Base-by-base conservation (phyloP, 2,888 invertebrate species). In the Graphium colonna region DNA sequence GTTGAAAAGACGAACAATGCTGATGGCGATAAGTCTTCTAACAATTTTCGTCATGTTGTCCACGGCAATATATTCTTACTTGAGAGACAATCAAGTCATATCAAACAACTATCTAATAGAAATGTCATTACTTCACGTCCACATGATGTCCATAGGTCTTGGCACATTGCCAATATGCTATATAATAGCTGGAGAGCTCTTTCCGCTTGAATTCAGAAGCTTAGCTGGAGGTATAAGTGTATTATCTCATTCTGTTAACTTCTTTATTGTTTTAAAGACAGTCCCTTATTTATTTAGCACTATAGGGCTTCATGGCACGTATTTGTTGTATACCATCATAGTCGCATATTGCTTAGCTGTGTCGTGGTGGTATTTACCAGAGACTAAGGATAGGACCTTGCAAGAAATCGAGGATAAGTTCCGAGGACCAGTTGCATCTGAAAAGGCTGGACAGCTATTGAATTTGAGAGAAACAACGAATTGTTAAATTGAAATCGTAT, bases 371-470 rank as follows among this genome's bases (percentile, higher is more conserved):
- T 68, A 88, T 43, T 68, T 93, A 44, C 94, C 94, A 0, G 93
- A 93, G 72, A 94, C 94, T 0, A 92, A 91, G 60, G 91, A 92
- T 5, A 91, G 88, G 59, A 91, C 92, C 0, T 74, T 93, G 51
- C 82, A 91, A 57, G 91, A 93, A 67, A 93, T 94, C 44, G 93
- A 93, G 59, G 91, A 91, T n/a, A 75, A 78, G 54, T 91, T 91
- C 55, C 72, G 76, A 59, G 82, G 79, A 1, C 13, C 8, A 21
- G 9, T 12, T 36, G n/a, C 36, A 3, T 9, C n/a, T 4, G 36
- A 36, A 1, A 36, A 36, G 7, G 12, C 36, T 43, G 21, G 4
- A 21, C 12, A n/a, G 12, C n/a, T 36, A 36, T 12, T 36, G 3
- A 2, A 2, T 13, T 12, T 36, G 36, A 36, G n/a, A 36, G 36